Percentiles rank a stretch among this genome's conserved stretches.
These are phyloP conservation scores for Nesospiza acunhae DNA, from an alignment of 2,113 vertebrate genomes.

Conservation along the genomic window DNA sequence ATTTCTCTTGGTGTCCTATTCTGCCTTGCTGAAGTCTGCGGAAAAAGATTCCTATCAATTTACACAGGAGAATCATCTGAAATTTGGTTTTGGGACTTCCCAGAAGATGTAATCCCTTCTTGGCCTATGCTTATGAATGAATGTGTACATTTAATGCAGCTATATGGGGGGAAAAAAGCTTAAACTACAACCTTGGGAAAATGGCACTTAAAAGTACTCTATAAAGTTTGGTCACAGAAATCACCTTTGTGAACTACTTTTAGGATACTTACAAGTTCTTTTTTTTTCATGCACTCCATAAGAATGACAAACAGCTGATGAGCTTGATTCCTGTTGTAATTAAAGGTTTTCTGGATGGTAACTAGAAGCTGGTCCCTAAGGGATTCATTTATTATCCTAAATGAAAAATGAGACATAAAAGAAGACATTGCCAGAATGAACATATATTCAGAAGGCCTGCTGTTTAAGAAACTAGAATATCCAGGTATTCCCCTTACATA, in stretches of 20 bases:
- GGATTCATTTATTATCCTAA: constrained; percentile 88
- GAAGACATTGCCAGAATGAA: not conserved
- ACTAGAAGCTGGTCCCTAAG: constrained; percentile 93
- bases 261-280: constrained; percentile 89
- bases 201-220: not conserved
- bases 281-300: constrained; percentile 98
- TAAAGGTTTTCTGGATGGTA: constrained; percentile 98
- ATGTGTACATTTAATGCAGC: not conserved
- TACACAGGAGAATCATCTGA: not conserved
- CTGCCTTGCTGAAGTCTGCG: not conserved
- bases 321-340: constrained; percentile 89
- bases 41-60: not conserved
- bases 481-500: not conserved
- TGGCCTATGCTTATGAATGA: not conserved
- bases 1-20: not conserved
- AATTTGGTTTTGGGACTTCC: not conserved
- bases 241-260: not conserved
- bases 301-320: constrained; percentile 91
- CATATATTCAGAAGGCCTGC: not conserved
- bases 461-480: not conserved
- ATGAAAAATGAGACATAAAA: constrained; percentile 22
- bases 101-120: not conserved
- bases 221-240: not conserved
- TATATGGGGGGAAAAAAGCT: not conserved
- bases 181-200: not conserved